Percentiles rank a stretch among this genome's conserved stretches.
Evolutionary conservation across 2,797 vertebrate genomes (phyloP).

Genomic region (Bovichtus diacanthus): DNA sequence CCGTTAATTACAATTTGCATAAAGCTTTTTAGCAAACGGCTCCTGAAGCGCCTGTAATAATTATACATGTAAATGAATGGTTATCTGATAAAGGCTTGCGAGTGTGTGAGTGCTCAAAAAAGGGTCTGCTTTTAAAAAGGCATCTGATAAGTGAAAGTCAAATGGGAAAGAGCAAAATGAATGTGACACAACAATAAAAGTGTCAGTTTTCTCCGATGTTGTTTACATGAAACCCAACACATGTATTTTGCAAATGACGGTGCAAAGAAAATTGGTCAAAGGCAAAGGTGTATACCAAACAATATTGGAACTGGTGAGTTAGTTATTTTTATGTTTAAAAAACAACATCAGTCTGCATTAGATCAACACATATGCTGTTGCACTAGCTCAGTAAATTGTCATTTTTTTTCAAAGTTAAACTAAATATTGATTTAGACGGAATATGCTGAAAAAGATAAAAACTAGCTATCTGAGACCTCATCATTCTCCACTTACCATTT

Average conservation of each 20-base stretch:
- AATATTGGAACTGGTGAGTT: not conserved
- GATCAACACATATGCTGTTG: not conserved
- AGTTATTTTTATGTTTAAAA: not conserved
- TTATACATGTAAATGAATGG: constrained; percentile 90
- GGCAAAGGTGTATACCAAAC: not conserved
- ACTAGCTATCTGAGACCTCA: constrained; percentile 22
- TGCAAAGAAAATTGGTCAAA: not conserved
- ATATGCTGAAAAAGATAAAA: constrained; percentile 66
- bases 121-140: constrained; percentile 63
- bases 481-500: constrained; percentile 45
- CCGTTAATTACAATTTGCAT: constrained; percentile 91
- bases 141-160: constrained; percentile 75
- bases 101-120: constrained; percentile 35
- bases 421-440: constrained; percentile 77
- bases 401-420: not conserved
- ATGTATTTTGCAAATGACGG: constrained; percentile 10
- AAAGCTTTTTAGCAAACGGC: constrained; percentile 88
- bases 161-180: constrained; percentile 55
- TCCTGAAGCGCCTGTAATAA: constrained; percentile 87
- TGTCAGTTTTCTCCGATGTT: constrained; percentile 38
- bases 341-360: not conserved
- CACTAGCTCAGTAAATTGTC: not conserved
- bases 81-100: constrained; percentile 74
- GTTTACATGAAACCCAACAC: constrained; percentile 12
- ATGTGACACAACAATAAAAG: constrained; percentile 31